These are phyloP conservation scores for Sorex araneus DNA, from an alignment of 2,113 vertebrate species.

Conservation along the genomic window DNA sequence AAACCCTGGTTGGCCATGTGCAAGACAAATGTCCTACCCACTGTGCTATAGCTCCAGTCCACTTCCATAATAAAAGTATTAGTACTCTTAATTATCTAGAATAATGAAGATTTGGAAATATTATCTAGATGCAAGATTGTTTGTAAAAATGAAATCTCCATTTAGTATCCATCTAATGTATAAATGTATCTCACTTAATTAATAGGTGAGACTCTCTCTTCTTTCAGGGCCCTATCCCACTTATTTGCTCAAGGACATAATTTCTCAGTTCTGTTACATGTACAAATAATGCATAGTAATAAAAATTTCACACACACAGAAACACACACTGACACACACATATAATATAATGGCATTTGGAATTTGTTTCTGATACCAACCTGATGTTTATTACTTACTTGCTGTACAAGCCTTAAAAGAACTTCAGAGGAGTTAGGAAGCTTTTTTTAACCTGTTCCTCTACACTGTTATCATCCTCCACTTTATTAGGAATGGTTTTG, in stretches of 20 bases:
- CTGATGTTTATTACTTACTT: neutral
- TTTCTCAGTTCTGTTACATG: neutral
- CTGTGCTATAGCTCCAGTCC: too few species aligned
- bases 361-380: neutral
- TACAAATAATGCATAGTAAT: neutral
- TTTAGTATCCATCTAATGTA: neutral
- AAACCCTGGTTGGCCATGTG: too few species aligned
- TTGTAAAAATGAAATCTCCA: neutral
- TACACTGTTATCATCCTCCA: neutral
- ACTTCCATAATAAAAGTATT: neutral
- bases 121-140: neutral
- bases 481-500: slow-evolving; percentile 7
- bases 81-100: neutral
- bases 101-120: neutral
- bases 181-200: neutral
- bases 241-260: neutral
- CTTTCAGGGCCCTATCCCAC: neutral
- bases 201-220: neutral
- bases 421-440: neutral
- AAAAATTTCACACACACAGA: neutral
- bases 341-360: neutral
- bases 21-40: too few species aligned
- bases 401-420: neutral
- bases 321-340: too few species aligned
- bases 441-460: neutral